Percentiles rank a stretch among this genome's conserved stretches.
Conservation (phyloP, 2,113 vertebrate species). For the Lanius collurio region DNA sequence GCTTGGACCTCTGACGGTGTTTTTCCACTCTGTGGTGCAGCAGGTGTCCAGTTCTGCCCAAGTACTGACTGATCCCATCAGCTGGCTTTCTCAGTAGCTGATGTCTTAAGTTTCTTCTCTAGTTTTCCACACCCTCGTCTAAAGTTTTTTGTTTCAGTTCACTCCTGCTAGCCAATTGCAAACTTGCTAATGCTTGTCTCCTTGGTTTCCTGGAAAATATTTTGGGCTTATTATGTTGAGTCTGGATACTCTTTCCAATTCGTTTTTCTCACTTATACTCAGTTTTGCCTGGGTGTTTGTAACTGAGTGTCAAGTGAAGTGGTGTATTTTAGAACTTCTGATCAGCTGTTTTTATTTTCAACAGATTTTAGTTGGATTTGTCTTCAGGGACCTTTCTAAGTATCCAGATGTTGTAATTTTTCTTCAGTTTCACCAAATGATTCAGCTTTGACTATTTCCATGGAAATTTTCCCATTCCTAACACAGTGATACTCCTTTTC, state of each 20-base stretch:
- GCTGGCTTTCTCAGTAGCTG: not conserved
- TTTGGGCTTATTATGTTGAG: not conserved
- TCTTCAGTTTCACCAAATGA: not conserved
- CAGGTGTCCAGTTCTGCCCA: not conserved
- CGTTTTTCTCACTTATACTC: not conserved
- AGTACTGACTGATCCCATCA: not conserved
- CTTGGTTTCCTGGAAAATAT: constrained; percentile 53
- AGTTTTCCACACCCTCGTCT: not conserved
- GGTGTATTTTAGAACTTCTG: constrained; percentile 22
- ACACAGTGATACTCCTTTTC: not conserved
- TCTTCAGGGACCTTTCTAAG: not conserved
- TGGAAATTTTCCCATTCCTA: not conserved
- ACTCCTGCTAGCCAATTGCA: not conserved
- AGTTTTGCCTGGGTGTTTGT: not conserved
- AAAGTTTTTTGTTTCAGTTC: not conserved
- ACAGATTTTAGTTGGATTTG: not conserved
- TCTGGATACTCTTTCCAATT: not conserved
- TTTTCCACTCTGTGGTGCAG: not conserved
- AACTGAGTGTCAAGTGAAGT: not conserved
- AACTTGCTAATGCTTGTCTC: not conserved
- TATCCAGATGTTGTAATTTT: constrained; percentile 23
- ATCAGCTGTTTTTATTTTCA: constrained; percentile 22
- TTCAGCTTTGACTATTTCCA: not conserved
- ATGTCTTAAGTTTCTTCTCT: not conserved
- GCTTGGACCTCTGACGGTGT: not conserved